These are phyloP conservation scores for Clistopyga incitator DNA, from an alignment of 2,888 invertebrate genomes.

Conservation along the genomic window DNA sequence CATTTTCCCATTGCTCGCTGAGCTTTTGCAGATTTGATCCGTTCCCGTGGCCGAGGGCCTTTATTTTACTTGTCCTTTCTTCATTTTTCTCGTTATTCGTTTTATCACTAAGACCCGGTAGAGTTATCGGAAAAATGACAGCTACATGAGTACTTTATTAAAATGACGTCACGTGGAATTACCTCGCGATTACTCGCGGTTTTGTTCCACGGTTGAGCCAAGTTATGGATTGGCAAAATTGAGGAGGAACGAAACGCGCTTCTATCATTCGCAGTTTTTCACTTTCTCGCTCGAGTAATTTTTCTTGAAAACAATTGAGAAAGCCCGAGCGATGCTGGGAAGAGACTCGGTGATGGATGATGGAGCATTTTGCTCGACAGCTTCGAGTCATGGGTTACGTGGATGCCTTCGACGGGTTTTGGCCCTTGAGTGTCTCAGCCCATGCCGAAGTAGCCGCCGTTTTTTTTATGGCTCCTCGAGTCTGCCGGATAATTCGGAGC, in stretches of 20 bases:
- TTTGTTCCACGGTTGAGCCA: slow-evolving; percentile 20
- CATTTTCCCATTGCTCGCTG: slow-evolving; percentile 3
- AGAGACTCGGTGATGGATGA: slow-evolving; percentile 59
- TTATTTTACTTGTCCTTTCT: not conserved
- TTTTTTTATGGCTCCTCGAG: not conserved
- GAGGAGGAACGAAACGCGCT: slow-evolving; percentile 22
- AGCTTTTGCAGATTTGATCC: not conserved
- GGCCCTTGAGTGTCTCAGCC: not conserved
- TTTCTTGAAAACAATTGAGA: slow-evolving; percentile 28
- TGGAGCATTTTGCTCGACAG: slow-evolving; percentile 43
- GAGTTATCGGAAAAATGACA: slow-evolving; percentile 17
- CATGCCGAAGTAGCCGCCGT: slow-evolving; percentile 11
- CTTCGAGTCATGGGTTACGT: slow-evolving; percentile 49
- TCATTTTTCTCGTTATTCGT: too few relatives aligned
- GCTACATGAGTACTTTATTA: slow-evolving; percentile 58
- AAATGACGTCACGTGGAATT: slow-evolving; percentile 66
- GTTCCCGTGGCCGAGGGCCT: slow-evolving; percentile 2
- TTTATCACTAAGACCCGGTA: slow-evolving; percentile 19
- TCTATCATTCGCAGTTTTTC: slow-evolving; percentile 19
- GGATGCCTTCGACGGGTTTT: slow-evolving; percentile 29
- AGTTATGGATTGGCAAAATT: not conserved
- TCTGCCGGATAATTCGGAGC: slow-evolving; percentile 11
- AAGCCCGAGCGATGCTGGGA: not conserved
- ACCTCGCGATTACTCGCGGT: slow-evolving; percentile 44
- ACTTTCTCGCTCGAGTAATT: slow-evolving; percentile 38